Base-by-base conservation (phyloP, 2,888 invertebrate genomes). In the Trichacis sp. region DNA sequence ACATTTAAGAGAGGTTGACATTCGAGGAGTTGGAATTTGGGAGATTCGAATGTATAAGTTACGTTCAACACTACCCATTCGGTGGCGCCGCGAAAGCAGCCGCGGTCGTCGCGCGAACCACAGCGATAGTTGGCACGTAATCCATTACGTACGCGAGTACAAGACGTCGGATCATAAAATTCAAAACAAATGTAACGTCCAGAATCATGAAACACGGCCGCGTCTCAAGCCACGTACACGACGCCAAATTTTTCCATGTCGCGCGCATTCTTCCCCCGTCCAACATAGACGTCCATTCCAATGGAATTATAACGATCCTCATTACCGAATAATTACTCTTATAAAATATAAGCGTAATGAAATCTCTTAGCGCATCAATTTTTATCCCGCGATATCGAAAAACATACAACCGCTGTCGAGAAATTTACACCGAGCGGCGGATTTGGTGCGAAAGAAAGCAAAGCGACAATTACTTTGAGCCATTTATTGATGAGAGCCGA, bases 401-500 rank as follows among this genome's bases (percentile, higher is more conserved):
- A n/a, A n/a, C n/a, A n/a, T n/a, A n/a, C n/a, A n/a, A n/a, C n/a
- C n/a, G n/a, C n/a, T n/a, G n/a, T n/a, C n/a, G n/a, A n/a, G n/a
- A n/a, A n/a, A n/a, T n/a, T n/a, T n/a, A n/a, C n/a, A n/a, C n/a
- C n/a, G n/a, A n/a, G n/a, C n/a, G n/a, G n/a, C 14, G 47, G 46
- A 62, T 67, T 64, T 51, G 58, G 47, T 56, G 62, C 11, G 62
- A 54, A 52, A 58, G 49, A 48, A 36, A 60, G 51, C 46, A 38
- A 42, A 43, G 64, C 66, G 66, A 69, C 69, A 70, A 70, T 73
- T 76, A 73, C 74, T 76, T 76, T 72, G 71, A 70, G 78, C 78
- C 79, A 78, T 79, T 79, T 78, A 80, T 80, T 75, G 78, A 75
- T 73, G 77, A 75, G 76, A 74, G 78, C 77, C 77, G 76, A 75